Conservation (phyloP, 2,888 invertebrate species). For the Cephus rjabovi region DNA sequence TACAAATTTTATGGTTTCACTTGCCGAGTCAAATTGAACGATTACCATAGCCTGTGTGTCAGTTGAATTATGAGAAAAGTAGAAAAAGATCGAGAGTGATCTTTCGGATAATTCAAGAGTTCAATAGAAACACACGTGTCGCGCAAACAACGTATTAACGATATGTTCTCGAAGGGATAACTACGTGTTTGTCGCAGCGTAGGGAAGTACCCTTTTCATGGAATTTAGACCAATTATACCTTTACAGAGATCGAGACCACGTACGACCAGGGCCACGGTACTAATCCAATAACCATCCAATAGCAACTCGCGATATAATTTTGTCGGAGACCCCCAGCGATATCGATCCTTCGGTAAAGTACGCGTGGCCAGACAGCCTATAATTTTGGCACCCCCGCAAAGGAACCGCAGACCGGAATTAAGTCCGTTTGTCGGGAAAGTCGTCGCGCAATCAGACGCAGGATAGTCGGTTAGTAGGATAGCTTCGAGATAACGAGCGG, state of each 20-base stretch:
- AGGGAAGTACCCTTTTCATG: conserved; percentile 6
- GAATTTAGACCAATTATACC: background rate
- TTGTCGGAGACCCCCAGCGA: conserved; percentile 24
- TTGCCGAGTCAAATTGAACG: background rate
- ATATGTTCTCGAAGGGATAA: background rate
- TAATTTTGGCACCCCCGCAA: conserved; percentile 52
- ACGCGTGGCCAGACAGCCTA: conserved; percentile 38
- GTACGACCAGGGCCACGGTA: background rate
- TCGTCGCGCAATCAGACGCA: conserved; percentile 45
- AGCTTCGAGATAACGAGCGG: background rate
- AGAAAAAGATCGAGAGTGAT: background rate
- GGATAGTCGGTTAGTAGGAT: conserved; percentile 2
- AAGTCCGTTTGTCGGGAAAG: conserved; percentile 57
- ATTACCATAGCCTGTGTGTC: background rate
- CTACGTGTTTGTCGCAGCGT: background rate
- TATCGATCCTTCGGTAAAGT: conserved; percentile 36
- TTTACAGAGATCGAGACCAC: background rate
- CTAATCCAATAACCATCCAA: conserved; percentile 30
- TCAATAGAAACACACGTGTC: background rate
- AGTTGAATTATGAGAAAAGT: background rate
- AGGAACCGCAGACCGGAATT: conserved; percentile 44
- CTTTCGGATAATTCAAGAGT: background rate
- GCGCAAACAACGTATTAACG: background rate
- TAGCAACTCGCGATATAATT: conserved; percentile 38
- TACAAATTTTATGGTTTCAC: background rate